Percentiles rank a stretch among this genome's conserved stretches.
Conservation (phyloP, 2,888 invertebrate genomes). For the Polydrusus pterygomalis region DNA sequence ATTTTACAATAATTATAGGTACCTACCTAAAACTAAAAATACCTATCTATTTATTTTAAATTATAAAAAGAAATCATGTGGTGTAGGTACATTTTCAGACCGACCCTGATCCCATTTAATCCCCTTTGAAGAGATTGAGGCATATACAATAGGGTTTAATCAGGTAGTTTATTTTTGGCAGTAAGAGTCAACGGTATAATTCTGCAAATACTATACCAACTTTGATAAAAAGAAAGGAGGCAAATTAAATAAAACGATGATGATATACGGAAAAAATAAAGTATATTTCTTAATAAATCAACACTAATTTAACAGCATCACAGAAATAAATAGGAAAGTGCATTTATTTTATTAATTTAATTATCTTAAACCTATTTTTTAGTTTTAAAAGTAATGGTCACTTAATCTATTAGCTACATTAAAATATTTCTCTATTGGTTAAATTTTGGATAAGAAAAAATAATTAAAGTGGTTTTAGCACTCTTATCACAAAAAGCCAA, state of each 20-base stretch:
- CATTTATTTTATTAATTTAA: not conserved
- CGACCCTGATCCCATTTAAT: no score
- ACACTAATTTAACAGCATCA: conserved; percentile 6
- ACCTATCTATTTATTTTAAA: no score
- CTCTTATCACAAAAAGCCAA: conserved; percentile 26
- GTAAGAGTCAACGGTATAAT: no score
- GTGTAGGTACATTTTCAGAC: no score
- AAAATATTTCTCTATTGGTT: not conserved
- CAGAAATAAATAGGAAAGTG: conserved; percentile 21
- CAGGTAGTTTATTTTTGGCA: no score
- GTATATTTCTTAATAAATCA: conserved; percentile 8
- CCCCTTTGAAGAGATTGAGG: no score
- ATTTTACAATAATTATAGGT: no score
- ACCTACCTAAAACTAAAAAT: no score
- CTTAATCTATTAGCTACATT: not conserved
- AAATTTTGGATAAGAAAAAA: not conserved
- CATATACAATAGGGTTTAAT: no score
- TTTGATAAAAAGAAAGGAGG: no score
- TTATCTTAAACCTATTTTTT: not conserved
- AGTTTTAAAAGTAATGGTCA: not conserved
- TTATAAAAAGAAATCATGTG: no score
- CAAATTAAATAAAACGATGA: not conserved
- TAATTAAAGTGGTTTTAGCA: not conserved
- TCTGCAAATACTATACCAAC: no score
- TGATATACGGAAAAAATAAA: conserved; percentile 3